A percentile compares a stretch with the other conserved stretches of the same genome.
Evolutionary conservation across 64 coral and sea anemone genomes (phyloP).

Genomic region (Porites australiensis): DNA sequence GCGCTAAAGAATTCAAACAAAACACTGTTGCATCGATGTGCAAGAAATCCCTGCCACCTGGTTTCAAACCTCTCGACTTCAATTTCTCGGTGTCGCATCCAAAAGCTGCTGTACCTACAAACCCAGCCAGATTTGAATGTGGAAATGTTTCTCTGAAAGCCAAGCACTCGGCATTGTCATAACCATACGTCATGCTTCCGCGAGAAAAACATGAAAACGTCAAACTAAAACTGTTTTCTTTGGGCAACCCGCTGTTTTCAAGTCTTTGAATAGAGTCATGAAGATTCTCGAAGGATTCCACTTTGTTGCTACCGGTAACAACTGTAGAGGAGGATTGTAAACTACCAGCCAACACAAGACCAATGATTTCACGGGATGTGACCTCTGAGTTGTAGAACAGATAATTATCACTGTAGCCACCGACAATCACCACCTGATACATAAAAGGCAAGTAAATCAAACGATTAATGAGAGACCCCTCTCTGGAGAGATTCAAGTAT

Average conservation of each 20-base stretch:
- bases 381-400: slow-evolving; percentile 59
- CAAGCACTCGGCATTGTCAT: slow-evolving; percentile 26
- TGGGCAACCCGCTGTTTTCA: slow-evolving; percentile 14
- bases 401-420: slow-evolving; percentile 60
- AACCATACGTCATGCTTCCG: slow-evolving; percentile 4
- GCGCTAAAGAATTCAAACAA: slow-evolving; percentile 17
- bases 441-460: background rate
- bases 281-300: slow-evolving; percentile 50
- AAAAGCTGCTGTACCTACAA: slow-evolving; percentile 55
- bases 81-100: slow-evolving; percentile 70
- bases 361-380: slow-evolving; percentile 62
- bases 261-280: slow-evolving; percentile 28
- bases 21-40: slow-evolving; percentile 43
- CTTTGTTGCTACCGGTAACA: slow-evolving; percentile 8
- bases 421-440: slow-evolving; percentile 57
- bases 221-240: slow-evolving; percentile 23
- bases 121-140: background rate
- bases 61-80: slow-evolving; percentile 8
- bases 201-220: slow-evolving; percentile 59
- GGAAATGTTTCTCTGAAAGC: slow-evolving; percentile 54
- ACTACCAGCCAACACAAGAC: slow-evolving; percentile 66
- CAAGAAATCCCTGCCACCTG: slow-evolving; percentile 68
- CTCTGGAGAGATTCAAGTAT: no score
- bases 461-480: no score
- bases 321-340: slow-evolving; percentile 37